These are phyloP conservation scores for Metallyticus violacea DNA, from an alignment of 2,888 invertebrate species.

Conservation along the genomic window DNA sequence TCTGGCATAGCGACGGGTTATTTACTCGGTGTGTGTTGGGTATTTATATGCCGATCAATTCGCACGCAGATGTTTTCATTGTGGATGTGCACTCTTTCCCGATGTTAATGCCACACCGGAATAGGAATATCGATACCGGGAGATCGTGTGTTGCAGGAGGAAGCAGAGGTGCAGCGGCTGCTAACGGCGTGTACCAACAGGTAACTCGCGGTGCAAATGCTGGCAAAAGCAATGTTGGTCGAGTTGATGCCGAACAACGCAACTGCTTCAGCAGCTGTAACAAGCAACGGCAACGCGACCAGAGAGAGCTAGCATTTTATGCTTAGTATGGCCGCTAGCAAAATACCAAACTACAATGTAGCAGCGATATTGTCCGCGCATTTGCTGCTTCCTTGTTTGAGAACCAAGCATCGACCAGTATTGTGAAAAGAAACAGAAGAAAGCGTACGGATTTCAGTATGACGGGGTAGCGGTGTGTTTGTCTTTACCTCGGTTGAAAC, in stretches of 20 bases:
- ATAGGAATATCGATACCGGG: neutral
- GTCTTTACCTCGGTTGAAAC: neutral
- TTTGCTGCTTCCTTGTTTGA: constrained; percentile 7
- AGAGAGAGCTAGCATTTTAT: constrained; percentile 15
- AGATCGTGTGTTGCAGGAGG: neutral
- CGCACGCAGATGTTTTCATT: no score
- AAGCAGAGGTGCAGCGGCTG: neutral
- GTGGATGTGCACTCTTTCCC: no score
- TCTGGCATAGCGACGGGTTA: neutral
- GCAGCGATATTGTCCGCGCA: neutral
- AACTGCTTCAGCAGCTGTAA: neutral
- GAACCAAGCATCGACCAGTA: constrained; percentile 16
- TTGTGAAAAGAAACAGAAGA: constrained; percentile 1
- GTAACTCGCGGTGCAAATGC: constrained; percentile 4
- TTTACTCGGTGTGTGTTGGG: neutral
- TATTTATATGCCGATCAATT: no score
- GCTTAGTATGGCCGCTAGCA: constrained; percentile 22
- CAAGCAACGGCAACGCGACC: neutral
- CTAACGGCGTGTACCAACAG: constrained; percentile 6
- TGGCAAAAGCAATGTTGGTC: constrained; percentile 14
- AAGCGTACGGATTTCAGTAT: neutral
- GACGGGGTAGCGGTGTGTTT: constrained; percentile 13
- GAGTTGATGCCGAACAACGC: constrained; percentile 8
- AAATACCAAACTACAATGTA: constrained; percentile 20
- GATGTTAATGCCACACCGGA: neutral